Conservation (phyloP, 1,140 invertebrate species). For the Chrysomallon squamiferum region DNA sequence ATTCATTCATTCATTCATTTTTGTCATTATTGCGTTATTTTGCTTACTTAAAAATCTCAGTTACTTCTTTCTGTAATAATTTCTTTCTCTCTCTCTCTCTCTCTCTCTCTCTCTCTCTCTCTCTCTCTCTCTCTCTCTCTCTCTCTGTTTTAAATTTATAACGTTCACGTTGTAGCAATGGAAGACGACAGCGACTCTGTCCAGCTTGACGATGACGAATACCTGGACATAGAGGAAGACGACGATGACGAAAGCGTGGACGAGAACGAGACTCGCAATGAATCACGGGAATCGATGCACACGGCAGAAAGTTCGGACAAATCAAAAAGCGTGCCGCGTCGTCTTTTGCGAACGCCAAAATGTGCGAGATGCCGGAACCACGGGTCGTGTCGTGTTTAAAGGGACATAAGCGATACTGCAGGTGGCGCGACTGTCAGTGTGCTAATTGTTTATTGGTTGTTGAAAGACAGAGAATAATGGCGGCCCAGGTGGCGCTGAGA, state of each 20-base stretch:
- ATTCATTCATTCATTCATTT: too few species aligned
- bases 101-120: too few species aligned
- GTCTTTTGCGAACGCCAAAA: constrained; percentile 80
- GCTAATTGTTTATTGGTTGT: constrained; percentile 96
- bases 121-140: too few species aligned
- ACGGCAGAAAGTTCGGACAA: background rate
- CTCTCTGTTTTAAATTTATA: too few species aligned
- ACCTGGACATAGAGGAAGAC: constrained; percentile 1
- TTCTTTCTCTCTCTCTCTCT: too few species aligned
- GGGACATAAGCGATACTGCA: constrained; percentile 86
- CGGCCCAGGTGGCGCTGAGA: constrained; percentile 80
- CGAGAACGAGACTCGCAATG: background rate
- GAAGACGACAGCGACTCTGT: background rate
- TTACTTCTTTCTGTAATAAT: too few species aligned
- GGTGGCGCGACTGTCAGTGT: constrained; percentile 77
- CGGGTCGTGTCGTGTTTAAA: constrained; percentile 91
- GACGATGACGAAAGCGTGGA: constrained; percentile 8
- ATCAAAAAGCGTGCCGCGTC: background rate
- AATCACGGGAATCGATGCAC: background rate
- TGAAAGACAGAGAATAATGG: constrained; percentile 95
- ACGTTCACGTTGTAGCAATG: too few species aligned
- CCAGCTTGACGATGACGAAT: background rate
- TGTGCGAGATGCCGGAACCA: constrained; percentile 95
- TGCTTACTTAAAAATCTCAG: too few species aligned
- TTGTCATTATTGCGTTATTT: too few species aligned